Evolutionary conservation across 2,797 vertebrate species (phyloP), one percentile per base, ranked within the genome.

Genomic region (Taeniopygia guttata): DNA sequence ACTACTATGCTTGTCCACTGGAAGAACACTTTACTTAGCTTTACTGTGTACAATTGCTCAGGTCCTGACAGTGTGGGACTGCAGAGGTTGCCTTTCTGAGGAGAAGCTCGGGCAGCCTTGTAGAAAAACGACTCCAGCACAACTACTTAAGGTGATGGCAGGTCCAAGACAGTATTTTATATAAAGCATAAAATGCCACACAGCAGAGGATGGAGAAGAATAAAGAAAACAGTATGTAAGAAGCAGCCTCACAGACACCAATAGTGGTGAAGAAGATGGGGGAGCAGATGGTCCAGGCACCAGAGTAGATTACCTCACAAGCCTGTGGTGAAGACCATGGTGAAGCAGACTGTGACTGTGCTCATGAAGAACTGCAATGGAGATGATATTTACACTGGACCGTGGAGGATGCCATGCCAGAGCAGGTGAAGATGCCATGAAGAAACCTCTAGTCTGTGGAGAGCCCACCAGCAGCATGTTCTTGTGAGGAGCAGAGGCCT

Each of bases 31-130:
- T 16, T 27, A 43, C 5, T 67, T 12, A 4, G 13, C 23, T 63
- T 16, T 27, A 43, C 5, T 67, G 12, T 4, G 13, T 52, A 11
- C 5, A 5, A 2, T 2, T 52, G 20, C 13, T 15, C 17, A 51
- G 42, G 16, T 26, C 11, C 29, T 27, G 9, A 7, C 26, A 54
- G 1, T 9, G 2, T 13, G 21, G 9, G 7, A 14, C 46, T 58
- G 23, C 9, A n/a, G 12, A 7, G 5, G 3, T 2, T 1, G 1
- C 14, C 20, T 76, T 7, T 60, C 19, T 45, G 26, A 30, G 5
- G 3, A 23, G 19, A 49, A 9, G 19, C 7, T 2, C 2, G 11
- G 6, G 10, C 8, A 79, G 19, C 4, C 43, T 26, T 2, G 1
- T 40, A 11, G 10, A 2, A 5, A 14, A 59, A 46, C 8, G 40